These are phyloP conservation scores for Stigmatopora argus DNA, from an alignment of 2,113 vertebrate genomes.

Conservation along the genomic window DNA sequence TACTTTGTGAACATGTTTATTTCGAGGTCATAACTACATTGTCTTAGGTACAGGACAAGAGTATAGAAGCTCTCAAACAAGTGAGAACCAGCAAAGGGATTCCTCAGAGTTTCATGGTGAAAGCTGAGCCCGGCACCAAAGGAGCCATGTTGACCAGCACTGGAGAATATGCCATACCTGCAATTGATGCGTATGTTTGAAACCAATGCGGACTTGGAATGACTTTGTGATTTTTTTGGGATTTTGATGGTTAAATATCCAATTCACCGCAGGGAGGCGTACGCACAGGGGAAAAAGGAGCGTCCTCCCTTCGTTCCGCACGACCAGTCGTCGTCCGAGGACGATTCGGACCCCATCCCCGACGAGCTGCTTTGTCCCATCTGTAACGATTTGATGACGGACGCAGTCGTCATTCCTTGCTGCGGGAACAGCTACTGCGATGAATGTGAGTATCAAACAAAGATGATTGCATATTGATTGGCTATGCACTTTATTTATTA, in stretches of 20 bases:
- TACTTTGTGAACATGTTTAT: background rate
- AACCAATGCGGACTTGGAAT: background rate
- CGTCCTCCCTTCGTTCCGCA: conserved; percentile 93
- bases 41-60: conserved; percentile 81
- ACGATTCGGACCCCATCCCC: conserved; percentile 89
- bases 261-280: conserved; percentile 79
- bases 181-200: conserved; percentile 88
- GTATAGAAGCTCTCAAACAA: conserved; percentile 84
- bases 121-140: conserved; percentile 94
- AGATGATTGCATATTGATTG: too few species aligned
- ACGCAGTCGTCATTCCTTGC: conserved; percentile 96
- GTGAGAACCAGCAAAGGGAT: conserved; percentile 97
- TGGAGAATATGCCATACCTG: conserved; percentile 95
- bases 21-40: background rate
- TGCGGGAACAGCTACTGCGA: conserved; percentile 99
- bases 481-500: background rate
- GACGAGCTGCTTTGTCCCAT: conserved; percentile 94
- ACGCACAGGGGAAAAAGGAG: conserved; percentile 96
- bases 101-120: conserved; percentile 97
- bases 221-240: background rate
- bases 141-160: conserved; percentile 98
- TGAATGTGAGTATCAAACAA: conserved; percentile 82
- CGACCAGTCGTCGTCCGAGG: conserved; percentile 88
- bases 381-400: conserved; percentile 96
- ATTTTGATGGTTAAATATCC: background rate